Percentiles rank a stretch among this genome's conserved stretches.
Conservation (phyloP, 2,888 invertebrate species). For the Cosmia trapezina region DNA sequence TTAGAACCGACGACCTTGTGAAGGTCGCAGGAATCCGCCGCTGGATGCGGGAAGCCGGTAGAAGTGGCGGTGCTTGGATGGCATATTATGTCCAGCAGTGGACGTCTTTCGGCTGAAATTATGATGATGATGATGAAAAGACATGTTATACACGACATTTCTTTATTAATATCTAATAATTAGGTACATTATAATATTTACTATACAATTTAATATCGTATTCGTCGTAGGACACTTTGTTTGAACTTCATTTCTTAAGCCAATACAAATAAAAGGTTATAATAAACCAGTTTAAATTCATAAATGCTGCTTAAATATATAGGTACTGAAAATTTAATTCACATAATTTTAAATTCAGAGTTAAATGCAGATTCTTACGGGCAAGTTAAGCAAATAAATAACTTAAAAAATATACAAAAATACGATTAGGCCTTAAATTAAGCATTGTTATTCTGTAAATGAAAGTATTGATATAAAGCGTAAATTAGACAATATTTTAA, state of each 20-base stretch:
- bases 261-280: conserved; percentile 27
- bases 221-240: conserved; percentile 49
- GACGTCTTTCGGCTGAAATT: neutral
- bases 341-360: neutral
- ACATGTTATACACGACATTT: conserved; percentile 57
- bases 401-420: conserved; percentile 62
- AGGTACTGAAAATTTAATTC: neutral
- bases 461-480: conserved; percentile 19
- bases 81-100: no score
- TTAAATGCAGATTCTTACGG: conserved; percentile 30
- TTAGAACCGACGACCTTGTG: neutral
- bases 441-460: conserved; percentile 40
- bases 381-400: conserved; percentile 66
- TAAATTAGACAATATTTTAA: conserved; percentile 6
- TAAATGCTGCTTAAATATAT: neutral
- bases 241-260: conserved; percentile 57
- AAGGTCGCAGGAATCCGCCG: neutral
- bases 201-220: conserved; percentile 59
- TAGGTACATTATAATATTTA: conserved; percentile 56
- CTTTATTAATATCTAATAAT: conserved; percentile 62
- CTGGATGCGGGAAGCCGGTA: neutral
- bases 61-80: no score
- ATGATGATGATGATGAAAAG: neutral
- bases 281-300: neutral
- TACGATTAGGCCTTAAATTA: conserved; percentile 59